These are phyloP conservation scores for Lordiphosa andalusiaca DNA, from an alignment of 2,888 invertebrate genomes.

Conservation along the genomic window DNA sequence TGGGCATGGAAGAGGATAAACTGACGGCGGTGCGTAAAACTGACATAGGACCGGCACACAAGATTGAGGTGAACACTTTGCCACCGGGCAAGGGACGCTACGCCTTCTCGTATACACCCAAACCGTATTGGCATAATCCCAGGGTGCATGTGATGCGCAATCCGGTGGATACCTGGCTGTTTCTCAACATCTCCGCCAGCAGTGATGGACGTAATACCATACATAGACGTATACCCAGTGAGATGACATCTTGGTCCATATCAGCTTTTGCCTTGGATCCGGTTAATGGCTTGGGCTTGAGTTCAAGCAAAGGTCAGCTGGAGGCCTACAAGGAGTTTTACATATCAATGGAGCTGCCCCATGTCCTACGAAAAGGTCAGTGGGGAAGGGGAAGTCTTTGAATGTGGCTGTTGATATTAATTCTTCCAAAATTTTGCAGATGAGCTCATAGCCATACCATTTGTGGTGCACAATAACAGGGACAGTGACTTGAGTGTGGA, in stretches of 20 bases:
- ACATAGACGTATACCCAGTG: slow-evolving; percentile 87
- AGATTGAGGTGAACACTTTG: slow-evolving; percentile 84
- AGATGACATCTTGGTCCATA: slow-evolving; percentile 91
- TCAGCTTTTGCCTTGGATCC: slow-evolving; percentile 91
- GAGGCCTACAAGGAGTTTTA: slow-evolving; percentile 92
- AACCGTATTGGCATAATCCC: slow-evolving; percentile 89
- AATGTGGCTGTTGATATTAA: too few species aligned
- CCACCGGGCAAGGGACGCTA: slow-evolving; percentile 93
- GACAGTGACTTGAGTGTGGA: slow-evolving; percentile 88
- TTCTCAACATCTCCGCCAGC: slow-evolving; percentile 90
- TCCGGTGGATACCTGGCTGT: slow-evolving; percentile 90
- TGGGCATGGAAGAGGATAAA: slow-evolving; percentile 68
- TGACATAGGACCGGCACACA: slow-evolving; percentile 80
- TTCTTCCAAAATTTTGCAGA: slow-evolving; percentile 80
- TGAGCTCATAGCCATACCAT: slow-evolving; percentile 94
- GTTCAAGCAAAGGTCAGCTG: slow-evolving; percentile 84
- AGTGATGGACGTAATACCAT: slow-evolving; percentile 83
- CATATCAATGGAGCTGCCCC: slow-evolving; percentile 92
- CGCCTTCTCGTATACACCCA: slow-evolving; percentile 93
- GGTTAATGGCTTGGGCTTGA: slow-evolving; percentile 88
- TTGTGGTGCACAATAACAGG: slow-evolving; percentile 93
- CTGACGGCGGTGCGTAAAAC: slow-evolving; percentile 79
- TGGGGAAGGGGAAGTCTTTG: too few species aligned
- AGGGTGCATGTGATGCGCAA: slow-evolving; percentile 88
- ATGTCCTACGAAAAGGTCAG: slow-evolving; percentile 86